A percentile compares a stretch with the other conserved stretches of the same genome.
These are phyloP conservation scores for Urechis unicinctus DNA, from an alignment of 2,888 invertebrate species.

Conservation along the genomic window DNA sequence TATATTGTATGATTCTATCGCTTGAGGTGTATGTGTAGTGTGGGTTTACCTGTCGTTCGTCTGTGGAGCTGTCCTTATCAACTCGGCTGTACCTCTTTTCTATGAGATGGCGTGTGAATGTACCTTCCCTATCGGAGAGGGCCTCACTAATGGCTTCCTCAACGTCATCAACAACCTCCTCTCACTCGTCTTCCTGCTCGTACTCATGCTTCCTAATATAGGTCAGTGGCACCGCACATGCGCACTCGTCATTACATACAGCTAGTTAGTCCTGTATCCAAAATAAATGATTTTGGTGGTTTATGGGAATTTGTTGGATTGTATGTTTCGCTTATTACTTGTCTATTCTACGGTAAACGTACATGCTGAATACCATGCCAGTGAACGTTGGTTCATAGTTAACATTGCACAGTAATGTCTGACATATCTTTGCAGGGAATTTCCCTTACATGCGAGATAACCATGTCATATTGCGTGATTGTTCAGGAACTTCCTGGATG, in stretches of 20 bases:
- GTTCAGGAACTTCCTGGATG: conserved; percentile 36
- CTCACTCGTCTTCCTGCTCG: conserved; percentile 31
- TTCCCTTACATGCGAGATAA: neutral
- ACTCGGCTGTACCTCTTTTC: conserved; percentile 18
- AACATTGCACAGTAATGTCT: neutral
- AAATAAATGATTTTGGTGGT: no score
- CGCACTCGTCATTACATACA: no score
- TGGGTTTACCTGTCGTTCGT: no score
- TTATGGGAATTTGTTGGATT: no score
- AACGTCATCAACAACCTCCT: conserved; percentile 32
- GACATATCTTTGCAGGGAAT: neutral
- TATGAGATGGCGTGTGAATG: conserved; percentile 21
- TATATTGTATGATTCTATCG: no score
- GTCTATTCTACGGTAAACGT: no score
- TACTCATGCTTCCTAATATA: conserved; percentile 24
- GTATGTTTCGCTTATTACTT: no score
- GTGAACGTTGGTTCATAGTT: neutral
- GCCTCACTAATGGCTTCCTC: conserved; percentile 31
- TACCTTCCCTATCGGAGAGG: conserved; percentile 21
- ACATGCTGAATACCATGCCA: no score
- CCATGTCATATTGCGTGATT: neutral
- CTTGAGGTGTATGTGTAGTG: no score
- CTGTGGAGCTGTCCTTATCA: no score
- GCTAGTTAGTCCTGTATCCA: no score
- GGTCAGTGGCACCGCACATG: no score